A percentile compares a stretch with the other conserved stretches of the same genome.
Evolutionary conservation across 2,113 vertebrate genomes (phyloP).

Genomic region (Ciconia boyciana): DNA sequence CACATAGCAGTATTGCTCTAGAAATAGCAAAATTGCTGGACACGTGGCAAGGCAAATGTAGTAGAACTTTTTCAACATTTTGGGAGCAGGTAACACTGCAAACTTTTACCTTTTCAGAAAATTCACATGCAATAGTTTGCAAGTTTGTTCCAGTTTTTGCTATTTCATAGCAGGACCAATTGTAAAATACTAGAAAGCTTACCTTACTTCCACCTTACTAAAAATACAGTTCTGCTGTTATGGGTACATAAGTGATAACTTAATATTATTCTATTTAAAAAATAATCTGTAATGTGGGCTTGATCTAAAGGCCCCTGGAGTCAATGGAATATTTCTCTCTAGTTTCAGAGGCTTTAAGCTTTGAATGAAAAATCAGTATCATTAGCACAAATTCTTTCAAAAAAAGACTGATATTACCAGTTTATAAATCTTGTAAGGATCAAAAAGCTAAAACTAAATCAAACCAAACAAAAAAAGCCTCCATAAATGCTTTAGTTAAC

Average conservation of each 20-base stretch:
- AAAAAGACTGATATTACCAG: background rate
- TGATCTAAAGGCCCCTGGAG: background rate
- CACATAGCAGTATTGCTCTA: background rate
- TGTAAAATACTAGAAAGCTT: background rate
- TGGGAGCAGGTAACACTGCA: background rate
- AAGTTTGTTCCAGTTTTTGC: background rate
- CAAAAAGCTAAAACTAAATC: background rate
- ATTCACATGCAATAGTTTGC: background rate
- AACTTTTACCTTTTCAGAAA: background rate
- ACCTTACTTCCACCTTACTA: background rate
- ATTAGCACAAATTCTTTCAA: background rate
- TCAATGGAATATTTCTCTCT: background rate
- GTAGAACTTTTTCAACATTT: background rate
- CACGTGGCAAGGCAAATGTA: background rate
- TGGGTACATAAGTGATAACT: background rate
- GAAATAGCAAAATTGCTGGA: background rate
- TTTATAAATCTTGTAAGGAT: background rate
- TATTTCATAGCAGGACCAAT: background rate
- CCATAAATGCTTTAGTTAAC: background rate
- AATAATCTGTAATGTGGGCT: background rate
- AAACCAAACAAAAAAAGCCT: background rate
- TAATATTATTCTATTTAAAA: background rate
- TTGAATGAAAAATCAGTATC: background rate
- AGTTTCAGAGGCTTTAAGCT: background rate
- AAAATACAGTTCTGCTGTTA: background rate